phyloP scores from a whole-genome alignment of 2,113 vertebrate genomes.

The Takifugu flavidus region DNA sequence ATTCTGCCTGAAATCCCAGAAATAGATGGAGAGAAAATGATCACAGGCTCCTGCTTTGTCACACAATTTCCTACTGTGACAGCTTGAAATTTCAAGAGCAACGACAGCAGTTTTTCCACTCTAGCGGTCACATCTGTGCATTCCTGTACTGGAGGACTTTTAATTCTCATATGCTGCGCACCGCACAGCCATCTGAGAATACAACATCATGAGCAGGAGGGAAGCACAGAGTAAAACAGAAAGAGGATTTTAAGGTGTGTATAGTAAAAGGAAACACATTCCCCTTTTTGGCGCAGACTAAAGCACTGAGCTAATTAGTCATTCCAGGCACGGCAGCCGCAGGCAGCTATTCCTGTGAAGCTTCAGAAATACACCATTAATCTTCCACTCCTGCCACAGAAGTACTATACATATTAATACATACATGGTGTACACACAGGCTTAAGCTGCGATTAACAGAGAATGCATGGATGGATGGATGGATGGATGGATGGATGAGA shows the following conservation, averaged over 20 bases:
- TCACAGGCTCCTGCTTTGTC: conserved; percentile 34
- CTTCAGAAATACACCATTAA: background rate
- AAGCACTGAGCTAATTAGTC: conserved; percentile 30
- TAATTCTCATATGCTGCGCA: too few relatives aligned
- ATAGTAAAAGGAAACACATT: too few relatives aligned
- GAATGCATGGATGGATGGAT: too few relatives aligned
- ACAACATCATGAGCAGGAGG: conserved; percentile 5
- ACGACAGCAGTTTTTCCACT: conserved; percentile 6
- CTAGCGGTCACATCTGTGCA: background rate
- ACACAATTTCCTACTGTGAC: conserved; percentile 3
- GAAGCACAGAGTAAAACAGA: background rate
- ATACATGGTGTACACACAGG: too few relatives aligned
- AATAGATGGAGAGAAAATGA: conserved; percentile 37
- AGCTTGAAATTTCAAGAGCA: background rate
- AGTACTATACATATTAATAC: too few relatives aligned
- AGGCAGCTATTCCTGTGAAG: conserved; percentile 23
- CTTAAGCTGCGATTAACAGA: too few relatives aligned
- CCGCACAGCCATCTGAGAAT: background rate
- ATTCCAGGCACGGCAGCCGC: conserved; percentile 20
- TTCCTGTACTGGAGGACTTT: background rate
- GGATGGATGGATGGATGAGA: too few relatives aligned
- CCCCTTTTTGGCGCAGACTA: conserved; percentile 8
- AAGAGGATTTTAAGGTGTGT: too few relatives aligned
- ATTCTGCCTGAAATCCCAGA: conserved; percentile 21
- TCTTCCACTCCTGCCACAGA: too few relatives aligned